These are phyloP conservation scores for Lutjanus erythropterus DNA, from an alignment of 2,113 vertebrate genomes.

Conservation along the genomic window DNA sequence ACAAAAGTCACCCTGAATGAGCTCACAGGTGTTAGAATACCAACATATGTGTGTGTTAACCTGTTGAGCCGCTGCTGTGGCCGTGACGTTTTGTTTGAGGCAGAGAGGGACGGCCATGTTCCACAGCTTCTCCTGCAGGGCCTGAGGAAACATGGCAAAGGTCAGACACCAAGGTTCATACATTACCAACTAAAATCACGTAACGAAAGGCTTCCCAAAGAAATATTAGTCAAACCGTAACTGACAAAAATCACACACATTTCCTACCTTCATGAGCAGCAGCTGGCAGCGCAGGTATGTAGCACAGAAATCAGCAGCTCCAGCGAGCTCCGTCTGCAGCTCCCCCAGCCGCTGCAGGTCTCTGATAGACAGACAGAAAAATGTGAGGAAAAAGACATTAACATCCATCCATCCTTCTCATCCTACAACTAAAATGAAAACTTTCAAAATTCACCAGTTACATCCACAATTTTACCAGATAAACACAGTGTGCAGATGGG, in stretches of 20 bases:
- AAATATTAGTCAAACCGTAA: background rate
- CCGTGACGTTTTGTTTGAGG: slow-evolving; percentile 93
- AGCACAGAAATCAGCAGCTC: slow-evolving; percentile 95
- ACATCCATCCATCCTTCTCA: background rate
- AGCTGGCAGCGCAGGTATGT: slow-evolving; percentile 96
- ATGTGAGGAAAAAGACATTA: background rate
- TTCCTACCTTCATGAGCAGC: slow-evolving; percentile 92
- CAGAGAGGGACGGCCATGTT: slow-evolving; percentile 94
- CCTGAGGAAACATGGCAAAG: slow-evolving; percentile 77
- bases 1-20: background rate
- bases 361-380: slow-evolving; percentile 70
- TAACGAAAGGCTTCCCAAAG: background rate
- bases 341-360: slow-evolving; percentile 95
- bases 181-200: background rate
- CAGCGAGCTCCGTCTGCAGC: slow-evolving; percentile 94
- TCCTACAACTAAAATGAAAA: background rate
- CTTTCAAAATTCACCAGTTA: too few species aligned
- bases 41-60: slow-evolving; percentile 69
- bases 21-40: background rate
- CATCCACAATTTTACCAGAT: too few species aligned
- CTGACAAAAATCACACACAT: background rate
- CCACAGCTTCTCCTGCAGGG: slow-evolving; percentile 96
- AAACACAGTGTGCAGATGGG: too few species aligned
- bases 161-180: background rate
- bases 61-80: slow-evolving; percentile 92